Base-by-base conservation (phyloP, 2,888 invertebrate species). In the Slavum lentiscoides region DNA sequence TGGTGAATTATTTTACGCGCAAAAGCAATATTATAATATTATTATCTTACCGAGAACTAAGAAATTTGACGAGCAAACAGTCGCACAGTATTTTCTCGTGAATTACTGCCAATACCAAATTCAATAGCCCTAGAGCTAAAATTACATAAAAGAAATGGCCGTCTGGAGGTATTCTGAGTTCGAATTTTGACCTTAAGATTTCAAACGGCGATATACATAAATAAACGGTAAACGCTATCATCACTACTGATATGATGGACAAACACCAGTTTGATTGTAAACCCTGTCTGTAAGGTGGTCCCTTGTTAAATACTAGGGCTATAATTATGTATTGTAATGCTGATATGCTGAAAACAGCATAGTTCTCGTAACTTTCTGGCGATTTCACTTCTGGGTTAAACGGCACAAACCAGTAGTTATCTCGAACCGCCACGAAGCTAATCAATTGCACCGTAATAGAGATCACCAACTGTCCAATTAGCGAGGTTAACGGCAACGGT, bases 241-340 rank as follows among this genome's bases (percentile, higher is more conserved):
- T 84, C 30, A 76, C 81, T 58, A 82, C 49, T 64, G 83, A 74
- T 55, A 83, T 82, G 55, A 92, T 84, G 0, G 92, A 82, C 7
- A 94, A 88, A 61, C 92, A 91, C 86, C 91, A 90, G 86, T 97
- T 97, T 0, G 93, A 92, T 84, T 93, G 90, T 43, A 97, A 90
- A 2, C 93, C 92, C 84, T 92, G 92, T 53, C 97, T 89, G 85
- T 96, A 97, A 0, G 97, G 97, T 6, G 92, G 91, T 0, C 97
- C 97, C 85, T 94, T 95, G 0, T 95, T 95, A 86, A 95, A 97
- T 0, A 94, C 92, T 83, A 96, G 89, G 0, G 96, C 95, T 83
- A 97, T 88, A 43, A 93, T 93, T 2, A 97, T 93, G 85, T 97
- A 97, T 85, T 97, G 97, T 86, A 95, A 95, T 85, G 93, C 92